A percentile compares a stretch with the other conserved stretches of the same genome.
Conservation (phyloP, 2,888 invertebrate species). For the Melanostoma scalare region DNA sequence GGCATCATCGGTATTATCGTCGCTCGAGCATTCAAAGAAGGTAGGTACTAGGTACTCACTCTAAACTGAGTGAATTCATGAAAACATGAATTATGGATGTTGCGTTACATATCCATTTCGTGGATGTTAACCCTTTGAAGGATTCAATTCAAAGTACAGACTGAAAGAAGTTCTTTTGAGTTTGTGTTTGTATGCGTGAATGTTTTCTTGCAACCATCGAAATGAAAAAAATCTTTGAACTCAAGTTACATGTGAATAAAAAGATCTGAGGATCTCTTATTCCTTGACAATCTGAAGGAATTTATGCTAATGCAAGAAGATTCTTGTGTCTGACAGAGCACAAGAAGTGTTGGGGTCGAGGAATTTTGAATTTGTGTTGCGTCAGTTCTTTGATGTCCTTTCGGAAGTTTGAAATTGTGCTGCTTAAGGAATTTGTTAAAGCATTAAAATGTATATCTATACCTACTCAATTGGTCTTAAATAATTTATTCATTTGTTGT, state of each 20-base stretch:
- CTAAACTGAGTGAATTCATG: constrained; percentile 42
- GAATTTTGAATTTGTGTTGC: neutral
- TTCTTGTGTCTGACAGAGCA: neutral
- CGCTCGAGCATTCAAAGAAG: constrained; percentile 37
- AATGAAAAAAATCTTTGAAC: constrained; percentile 41
- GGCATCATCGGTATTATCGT: neutral
- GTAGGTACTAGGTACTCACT: neutral
- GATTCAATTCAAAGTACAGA: neutral
- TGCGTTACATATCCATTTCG: constrained; percentile 45
- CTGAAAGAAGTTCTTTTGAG: neutral
- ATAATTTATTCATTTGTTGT: too few species aligned
- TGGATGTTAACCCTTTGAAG: constrained; percentile 30
- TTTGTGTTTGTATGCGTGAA: neutral
- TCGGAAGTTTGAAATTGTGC: neutral
- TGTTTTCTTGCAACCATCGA: neutral
- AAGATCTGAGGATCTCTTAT: constrained; percentile 29
- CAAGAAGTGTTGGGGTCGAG: neutral
- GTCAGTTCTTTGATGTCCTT: constrained; percentile 4
- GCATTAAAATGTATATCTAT: constrained; percentile 1
- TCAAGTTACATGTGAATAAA: neutral
- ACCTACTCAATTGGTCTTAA: too few species aligned
- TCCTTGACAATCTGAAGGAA: constrained; percentile 3
- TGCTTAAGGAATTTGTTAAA: neutral
- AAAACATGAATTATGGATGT: constrained; percentile 52
- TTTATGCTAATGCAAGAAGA: constrained; percentile 35